A percentile compares a stretch with the other conserved stretches of the same genome.
Evolutionary conservation across 2,888 invertebrate genomes (phyloP).

Genomic region (Spisula subtruncata): DNA sequence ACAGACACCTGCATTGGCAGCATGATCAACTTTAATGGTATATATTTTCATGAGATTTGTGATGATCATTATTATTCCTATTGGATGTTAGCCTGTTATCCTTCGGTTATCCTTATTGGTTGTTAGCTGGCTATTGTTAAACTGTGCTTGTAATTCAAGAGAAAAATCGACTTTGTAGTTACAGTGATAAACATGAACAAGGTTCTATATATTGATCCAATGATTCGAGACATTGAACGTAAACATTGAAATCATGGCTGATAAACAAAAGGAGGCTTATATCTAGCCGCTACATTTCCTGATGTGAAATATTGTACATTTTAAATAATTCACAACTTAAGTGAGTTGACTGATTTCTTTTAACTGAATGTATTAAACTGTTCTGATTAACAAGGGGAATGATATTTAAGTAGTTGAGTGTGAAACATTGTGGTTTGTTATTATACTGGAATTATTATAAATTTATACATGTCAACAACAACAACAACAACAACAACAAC

Average conservation of each 20-base stretch:
- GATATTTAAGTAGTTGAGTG: too few species aligned
- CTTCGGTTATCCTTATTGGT: neutral
- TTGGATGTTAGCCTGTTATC: neutral
- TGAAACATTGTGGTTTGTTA: too few species aligned
- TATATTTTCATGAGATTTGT: neutral
- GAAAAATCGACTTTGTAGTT: slow-evolving; percentile 15
- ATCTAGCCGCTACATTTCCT: neutral
- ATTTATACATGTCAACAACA: too few species aligned
- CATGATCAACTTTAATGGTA: neutral
- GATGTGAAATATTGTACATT: neutral
- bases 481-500: too few species aligned
- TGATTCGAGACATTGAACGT: neutral
- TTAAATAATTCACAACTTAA: neutral
- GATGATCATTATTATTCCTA: neutral
- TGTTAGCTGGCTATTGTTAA: neutral
- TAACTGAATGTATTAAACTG: too few species aligned
- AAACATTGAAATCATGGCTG: neutral
- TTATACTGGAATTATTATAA: too few species aligned
- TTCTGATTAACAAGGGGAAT: too few species aligned
- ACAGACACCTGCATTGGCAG: neutral
- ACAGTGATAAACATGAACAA: neutral
- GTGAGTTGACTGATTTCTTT: too few species aligned
- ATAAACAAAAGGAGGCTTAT: neutral
- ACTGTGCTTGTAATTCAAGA: neutral
- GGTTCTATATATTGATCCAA: neutral